Evolutionary conservation across 2,888 invertebrate genomes (phyloP).

Genomic region (Lordiphosa fenestrarum): DNA sequence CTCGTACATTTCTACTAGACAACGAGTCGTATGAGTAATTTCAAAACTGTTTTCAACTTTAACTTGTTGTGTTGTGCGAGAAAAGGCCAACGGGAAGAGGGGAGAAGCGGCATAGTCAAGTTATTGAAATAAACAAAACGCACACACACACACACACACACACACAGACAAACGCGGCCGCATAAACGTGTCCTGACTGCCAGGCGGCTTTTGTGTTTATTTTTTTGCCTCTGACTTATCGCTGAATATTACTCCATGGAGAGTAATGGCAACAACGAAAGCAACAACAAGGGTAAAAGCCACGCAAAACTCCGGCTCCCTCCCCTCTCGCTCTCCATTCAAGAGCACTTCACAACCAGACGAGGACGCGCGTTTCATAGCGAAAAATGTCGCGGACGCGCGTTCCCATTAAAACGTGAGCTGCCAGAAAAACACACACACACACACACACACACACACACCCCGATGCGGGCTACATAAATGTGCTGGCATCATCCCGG

Average conservation of each 20-base stretch:
- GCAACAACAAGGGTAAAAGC: conserved; percentile 32
- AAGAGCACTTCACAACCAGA: conserved; percentile 35
- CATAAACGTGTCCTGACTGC: conserved; percentile 31
- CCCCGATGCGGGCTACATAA: conserved; percentile 4
- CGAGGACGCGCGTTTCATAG: conserved; percentile 24
- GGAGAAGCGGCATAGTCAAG: conserved; percentile 32
- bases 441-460: conserved; percentile 12
- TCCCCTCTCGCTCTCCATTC: conserved; percentile 4
- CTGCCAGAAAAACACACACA: conserved; percentile 17
- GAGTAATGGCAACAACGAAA: conserved; percentile 52
- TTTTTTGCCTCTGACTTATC: conserved; percentile 56
- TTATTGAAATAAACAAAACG: conserved; percentile 75
- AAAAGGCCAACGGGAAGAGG: conserved; percentile 11
- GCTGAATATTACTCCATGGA: conserved; percentile 69
- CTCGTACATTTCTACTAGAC: conserved; percentile 15
- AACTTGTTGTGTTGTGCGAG: conserved; percentile 1
- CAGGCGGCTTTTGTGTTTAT: conserved; percentile 35
- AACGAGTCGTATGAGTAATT: conserved; percentile 68
- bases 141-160: conserved; percentile 19
- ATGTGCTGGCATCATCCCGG: conserved; percentile 12
- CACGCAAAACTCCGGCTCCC: conserved; percentile 18
- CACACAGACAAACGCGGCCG: conserved; percentile 8
- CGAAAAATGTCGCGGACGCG: conserved; percentile 49
- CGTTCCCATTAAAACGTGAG: conserved; percentile 63
- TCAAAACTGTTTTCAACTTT: conserved; percentile 20